Percentiles rank a stretch among this genome's conserved stretches.
Evolutionary conservation across 1,140 invertebrate species (phyloP).

Genomic region (Glomeris maerens): DNA sequence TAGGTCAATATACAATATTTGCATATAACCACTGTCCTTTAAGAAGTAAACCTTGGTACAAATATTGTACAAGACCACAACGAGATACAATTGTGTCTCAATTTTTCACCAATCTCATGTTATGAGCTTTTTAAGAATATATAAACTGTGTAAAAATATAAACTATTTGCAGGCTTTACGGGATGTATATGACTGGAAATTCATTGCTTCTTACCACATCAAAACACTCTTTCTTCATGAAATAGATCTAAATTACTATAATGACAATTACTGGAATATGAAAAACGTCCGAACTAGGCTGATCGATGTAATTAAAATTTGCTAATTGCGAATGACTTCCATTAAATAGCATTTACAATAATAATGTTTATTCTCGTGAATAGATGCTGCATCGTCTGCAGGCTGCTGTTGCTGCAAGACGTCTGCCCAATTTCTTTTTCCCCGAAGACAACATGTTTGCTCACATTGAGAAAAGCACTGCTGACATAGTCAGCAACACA

Average conservation of each 20-base stretch:
- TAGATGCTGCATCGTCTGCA: neutral
- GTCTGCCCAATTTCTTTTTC: neutral
- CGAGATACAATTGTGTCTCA: no score
- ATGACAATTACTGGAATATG: neutral
- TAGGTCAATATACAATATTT: no score
- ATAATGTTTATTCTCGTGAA: neutral
- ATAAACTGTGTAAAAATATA: no score
- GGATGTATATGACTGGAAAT: neutral
- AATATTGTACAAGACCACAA: no score
- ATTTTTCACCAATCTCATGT: no score
- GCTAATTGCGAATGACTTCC: neutral
- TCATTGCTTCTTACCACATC: constrained; percentile 5
- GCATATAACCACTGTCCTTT: no score
- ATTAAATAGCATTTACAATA: neutral
- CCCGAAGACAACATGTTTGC: neutral
- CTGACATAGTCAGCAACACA: no score
- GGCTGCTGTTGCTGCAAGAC: neutral
- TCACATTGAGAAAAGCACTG: neutral
- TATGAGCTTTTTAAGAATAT: no score
- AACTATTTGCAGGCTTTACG: no score
- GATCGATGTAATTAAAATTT: neutral
- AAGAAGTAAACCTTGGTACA: no score
- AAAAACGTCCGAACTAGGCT: constrained; percentile 1
- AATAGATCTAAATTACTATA: neutral
- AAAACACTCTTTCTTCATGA: constrained; percentile 5